These are phyloP conservation scores for Astropecten irregularis DNA, from an alignment of 53 echinoderm and acorn worm species.

Conservation along the genomic window DNA sequence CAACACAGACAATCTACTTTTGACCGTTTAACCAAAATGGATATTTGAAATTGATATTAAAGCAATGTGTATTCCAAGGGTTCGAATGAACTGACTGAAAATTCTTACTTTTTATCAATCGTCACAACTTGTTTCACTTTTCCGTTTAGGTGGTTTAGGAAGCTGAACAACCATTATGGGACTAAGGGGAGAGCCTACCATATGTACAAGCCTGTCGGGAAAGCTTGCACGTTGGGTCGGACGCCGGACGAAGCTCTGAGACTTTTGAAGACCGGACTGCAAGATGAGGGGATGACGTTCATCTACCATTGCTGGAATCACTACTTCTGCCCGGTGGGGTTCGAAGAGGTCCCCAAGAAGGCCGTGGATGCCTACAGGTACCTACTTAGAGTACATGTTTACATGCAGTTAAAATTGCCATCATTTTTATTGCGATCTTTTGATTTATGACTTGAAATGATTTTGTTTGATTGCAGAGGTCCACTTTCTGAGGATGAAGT, in stretches of 20 bases:
- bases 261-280: conserved; percentile 65
- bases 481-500: conserved; percentile 66
- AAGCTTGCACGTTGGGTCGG: conserved; percentile 63
- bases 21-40: too few relatives aligned
- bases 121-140: too few relatives aligned
- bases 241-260: conserved; percentile 66
- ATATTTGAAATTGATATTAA: too few relatives aligned
- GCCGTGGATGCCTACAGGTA: conserved; percentile 88
- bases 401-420: neutral
- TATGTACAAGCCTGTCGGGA: conserved; percentile 90
- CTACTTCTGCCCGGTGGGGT: conserved; percentile 92
- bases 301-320: conserved; percentile 92
- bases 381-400: neutral
- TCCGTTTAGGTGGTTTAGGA: conserved; percentile 71
- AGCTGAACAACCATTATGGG: conserved; percentile 74
- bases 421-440: too few relatives aligned
- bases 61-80: too few relatives aligned
- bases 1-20: too few relatives aligned
- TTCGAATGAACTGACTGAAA: too few relatives aligned
- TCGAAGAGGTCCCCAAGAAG: conserved; percentile 75
- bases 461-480: conserved; percentile 47
- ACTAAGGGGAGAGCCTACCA: conserved; percentile 71
- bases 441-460: neutral
- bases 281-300: conserved; percentile 65
- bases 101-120: too few relatives aligned